Percentiles rank a stretch among this genome's conserved stretches.
phyloP scores from a whole-genome alignment of 2,797 vertebrate species.

The Meriones psammophilus region DNA sequence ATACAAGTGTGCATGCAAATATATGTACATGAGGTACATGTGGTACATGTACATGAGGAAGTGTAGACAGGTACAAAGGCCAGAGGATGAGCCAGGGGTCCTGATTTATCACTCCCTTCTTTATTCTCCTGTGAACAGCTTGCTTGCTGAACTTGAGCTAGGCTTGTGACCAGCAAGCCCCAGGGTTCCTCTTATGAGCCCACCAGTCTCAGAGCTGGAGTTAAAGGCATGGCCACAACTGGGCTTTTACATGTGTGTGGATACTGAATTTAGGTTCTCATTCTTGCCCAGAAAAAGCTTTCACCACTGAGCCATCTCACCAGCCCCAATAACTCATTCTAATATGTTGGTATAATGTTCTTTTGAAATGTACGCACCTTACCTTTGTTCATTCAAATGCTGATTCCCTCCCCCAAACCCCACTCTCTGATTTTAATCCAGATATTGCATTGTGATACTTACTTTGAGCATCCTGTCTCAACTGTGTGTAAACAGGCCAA shows the following conservation, averaged over 20 bases:
- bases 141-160: not conserved
- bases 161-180: not conserved
- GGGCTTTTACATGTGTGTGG: not conserved
- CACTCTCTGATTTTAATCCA: too few species aligned
- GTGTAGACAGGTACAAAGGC: not conserved
- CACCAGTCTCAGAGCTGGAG: not conserved
- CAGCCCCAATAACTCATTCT: not conserved
- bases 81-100: not conserved
- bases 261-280: too few species aligned
- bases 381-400: too few species aligned
- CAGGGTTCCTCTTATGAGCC: not conserved
- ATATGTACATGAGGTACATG: not conserved
- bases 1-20: not conserved
- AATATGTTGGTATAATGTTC: not conserved
- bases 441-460: too few species aligned
- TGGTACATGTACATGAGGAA: not conserved
- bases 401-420: too few species aligned
- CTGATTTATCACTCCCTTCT: not conserved
- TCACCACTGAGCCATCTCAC: not conserved
- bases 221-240: not conserved
- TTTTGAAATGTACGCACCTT: too few species aligned
- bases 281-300: not conserved
- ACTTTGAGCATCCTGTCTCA: too few species aligned
- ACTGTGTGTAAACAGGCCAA: too few species aligned
- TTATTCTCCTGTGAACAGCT: not conserved